These are phyloP conservation scores for Cryptomyrus ogoouensis DNA, from an alignment of 2,113 vertebrate species.

Conservation along the genomic window DNA sequence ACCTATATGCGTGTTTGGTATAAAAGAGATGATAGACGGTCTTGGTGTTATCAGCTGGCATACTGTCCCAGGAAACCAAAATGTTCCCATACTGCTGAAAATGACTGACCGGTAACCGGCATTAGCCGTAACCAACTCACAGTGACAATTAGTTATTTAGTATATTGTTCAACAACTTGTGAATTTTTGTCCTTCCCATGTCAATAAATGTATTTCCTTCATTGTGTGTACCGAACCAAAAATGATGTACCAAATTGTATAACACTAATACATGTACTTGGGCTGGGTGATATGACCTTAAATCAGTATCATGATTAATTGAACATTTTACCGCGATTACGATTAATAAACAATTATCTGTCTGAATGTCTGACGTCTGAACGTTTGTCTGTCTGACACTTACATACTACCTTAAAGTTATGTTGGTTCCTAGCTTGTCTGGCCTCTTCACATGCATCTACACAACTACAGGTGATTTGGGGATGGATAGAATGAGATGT, in stretches of 20 bases:
- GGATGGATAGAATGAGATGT: not conserved
- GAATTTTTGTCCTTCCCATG: not conserved
- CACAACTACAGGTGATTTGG: not conserved
- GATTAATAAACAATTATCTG: not conserved
- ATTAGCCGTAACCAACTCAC: not conserved
- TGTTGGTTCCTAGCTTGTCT: not conserved
- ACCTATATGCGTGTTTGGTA: not conserved
- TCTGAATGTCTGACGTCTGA: not conserved
- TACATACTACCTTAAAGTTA: not conserved
- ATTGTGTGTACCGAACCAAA: not conserved
- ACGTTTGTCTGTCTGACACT: not conserved
- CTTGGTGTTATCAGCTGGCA: not conserved
- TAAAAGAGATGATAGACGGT: not conserved
- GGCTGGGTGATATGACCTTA: no score
- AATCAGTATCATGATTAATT: no score
- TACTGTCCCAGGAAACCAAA: not conserved
- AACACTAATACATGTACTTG: not conserved
- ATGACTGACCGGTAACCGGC: not conserved
- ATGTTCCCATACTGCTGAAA: not conserved
- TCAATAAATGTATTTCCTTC: not conserved
- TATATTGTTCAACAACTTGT: not conserved
- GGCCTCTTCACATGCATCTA: not conserved
- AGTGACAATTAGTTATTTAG: not conserved
- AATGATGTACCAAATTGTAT: not conserved
- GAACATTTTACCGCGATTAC: no score